Base-by-base conservation (phyloP, 2,888 invertebrate genomes). In the Rapana venosa region DNA sequence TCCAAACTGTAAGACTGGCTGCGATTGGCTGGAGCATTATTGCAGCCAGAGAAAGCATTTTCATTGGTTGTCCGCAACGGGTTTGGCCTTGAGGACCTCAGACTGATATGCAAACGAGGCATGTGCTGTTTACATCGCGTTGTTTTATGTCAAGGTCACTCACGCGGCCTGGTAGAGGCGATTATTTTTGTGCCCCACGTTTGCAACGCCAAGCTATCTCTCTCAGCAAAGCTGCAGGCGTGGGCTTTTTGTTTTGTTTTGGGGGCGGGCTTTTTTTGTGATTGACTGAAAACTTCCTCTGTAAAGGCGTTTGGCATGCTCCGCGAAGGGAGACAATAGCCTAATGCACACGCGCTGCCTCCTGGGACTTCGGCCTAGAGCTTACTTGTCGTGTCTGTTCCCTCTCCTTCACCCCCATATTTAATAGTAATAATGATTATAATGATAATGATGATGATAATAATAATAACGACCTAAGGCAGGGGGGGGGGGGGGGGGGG, bases 101-200 rank as follows among this genome's bases (percentile, higher is more conserved):
- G 86, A 89, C 91, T 90, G 91, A 92, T 93, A 93, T 94, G 93
- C 91, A 93, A 93, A 93, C 93, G 91, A 91, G 88, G 87, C 90
- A 90, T 87, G 86, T 56, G 92, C 91, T 93, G 94, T 94, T 94
- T 94, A 94, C 94, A 92, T 92, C 93, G 90, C 88, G 36, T 85
- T 91, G 88, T 91, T 89, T 35, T 90, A 90, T 92, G 93, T 93
- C 93, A 91, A 92, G 91, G 92, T 91, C 92, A 91, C 89, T 58
- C 61, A 15, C 58, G 88, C 90, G 79, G 26, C 86, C 35, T 35
- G 66, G n/a, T 17, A 11, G 35, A 61, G 58, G 17, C 30, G 58
- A 35, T 79, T 61, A 61, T 61, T 79, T 79, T 79, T 79, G 77
- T 32, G 15, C 77, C 77, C 77, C 30, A n/a, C n/a, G n/a, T n/a